Evolutionary conservation across 2,888 invertebrate genomes (phyloP).

Genomic region (Arge pagana): DNA sequence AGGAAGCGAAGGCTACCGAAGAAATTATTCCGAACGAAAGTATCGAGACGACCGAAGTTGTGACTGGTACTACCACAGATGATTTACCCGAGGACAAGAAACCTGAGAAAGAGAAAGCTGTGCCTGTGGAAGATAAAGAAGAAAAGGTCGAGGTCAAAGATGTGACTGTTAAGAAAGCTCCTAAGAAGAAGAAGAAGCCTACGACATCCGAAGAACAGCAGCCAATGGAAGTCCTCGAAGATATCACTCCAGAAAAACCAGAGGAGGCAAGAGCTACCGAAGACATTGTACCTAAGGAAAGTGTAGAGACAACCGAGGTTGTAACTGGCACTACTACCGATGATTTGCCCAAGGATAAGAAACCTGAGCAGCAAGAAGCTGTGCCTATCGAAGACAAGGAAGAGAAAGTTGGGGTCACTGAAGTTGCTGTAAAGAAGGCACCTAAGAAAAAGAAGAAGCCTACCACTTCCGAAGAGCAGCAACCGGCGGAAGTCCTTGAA

Average conservation of each 20-base stretch:
- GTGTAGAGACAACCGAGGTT: conserved; percentile 33
- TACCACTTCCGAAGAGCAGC: conserved; percentile 40
- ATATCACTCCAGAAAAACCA: conserved; percentile 27
- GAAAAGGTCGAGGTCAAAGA: conserved; percentile 26
- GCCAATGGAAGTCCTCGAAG: not conserved
- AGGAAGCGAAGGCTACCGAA: conserved; percentile 35
- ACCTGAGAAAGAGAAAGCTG: conserved; percentile 35
- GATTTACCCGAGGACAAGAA: conserved; percentile 30
- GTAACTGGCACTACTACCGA: conserved; percentile 32
- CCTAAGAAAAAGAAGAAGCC: conserved; percentile 33
- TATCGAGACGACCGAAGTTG: conserved; percentile 27
- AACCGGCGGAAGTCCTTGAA: conserved; percentile 41
- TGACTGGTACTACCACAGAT: conserved; percentile 30
- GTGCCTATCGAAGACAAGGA: conserved; percentile 21
- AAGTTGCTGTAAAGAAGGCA: conserved; percentile 27
- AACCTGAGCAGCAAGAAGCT: conserved; percentile 24
- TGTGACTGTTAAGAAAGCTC: conserved; percentile 26
- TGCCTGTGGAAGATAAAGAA: conserved; percentile 32
- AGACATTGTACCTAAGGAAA: conserved; percentile 22
- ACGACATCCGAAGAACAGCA: conserved; percentile 3
- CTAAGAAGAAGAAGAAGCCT: conserved; percentile 35
- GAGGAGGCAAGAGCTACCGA: conserved; percentile 30
- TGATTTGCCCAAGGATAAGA: conserved; percentile 32
- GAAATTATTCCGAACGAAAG: conserved; percentile 32
- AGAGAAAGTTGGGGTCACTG: conserved; percentile 23